A percentile compares a stretch with the other conserved stretches of the same genome.
phyloP scores from a whole-genome alignment of 2,113 vertebrate genomes.

The Empidonax alnorum region DNA sequence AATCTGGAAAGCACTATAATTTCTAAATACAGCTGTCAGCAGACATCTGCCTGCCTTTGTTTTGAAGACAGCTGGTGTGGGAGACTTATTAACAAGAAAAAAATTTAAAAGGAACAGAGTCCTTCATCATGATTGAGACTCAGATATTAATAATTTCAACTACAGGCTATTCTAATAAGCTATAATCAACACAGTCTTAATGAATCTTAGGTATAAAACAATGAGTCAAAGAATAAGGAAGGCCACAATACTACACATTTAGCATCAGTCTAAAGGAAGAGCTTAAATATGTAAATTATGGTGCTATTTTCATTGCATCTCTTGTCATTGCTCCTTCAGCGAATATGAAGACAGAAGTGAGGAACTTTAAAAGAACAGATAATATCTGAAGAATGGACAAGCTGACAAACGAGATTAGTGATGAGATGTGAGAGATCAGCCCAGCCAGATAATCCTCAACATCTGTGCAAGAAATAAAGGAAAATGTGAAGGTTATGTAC shows the following conservation, averaged over 20 bases:
- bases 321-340: not conserved
- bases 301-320: not conserved
- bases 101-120: not conserved
- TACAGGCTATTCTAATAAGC: not conserved
- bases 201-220: not conserved
- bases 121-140: not conserved
- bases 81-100: constrained; percentile 6
- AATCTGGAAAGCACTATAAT: constrained; percentile 7
- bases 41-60: constrained; percentile 21
- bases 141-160: constrained; percentile 14
- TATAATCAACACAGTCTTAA: not conserved
- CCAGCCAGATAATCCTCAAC: not conserved
- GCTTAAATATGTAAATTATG: not conserved
- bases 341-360: not conserved
- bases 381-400: constrained; percentile 23
- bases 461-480: not conserved
- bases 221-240: not conserved
- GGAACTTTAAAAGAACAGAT: constrained; percentile 28
- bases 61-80: not conserved
- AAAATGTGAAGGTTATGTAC: not conserved
- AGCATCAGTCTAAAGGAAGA: not conserved
- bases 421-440: not conserved
- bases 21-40: constrained; percentile 42
- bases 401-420: constrained; percentile 20
- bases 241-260: not conserved